Base-by-base conservation (phyloP, 2,888 invertebrate genomes). In the Parnassius orleans region DNA sequence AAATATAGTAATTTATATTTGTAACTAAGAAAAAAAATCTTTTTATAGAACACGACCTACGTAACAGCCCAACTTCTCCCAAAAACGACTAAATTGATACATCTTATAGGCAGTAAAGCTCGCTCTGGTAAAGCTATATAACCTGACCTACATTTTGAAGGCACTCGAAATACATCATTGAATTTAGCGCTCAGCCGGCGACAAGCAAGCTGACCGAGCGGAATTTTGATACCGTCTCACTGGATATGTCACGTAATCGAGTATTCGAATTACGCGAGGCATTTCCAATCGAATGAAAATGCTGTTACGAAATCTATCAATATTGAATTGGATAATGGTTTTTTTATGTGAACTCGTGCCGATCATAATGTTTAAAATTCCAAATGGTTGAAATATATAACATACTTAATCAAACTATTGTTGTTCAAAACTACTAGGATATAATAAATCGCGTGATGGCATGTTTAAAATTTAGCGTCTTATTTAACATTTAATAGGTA, bases 101-200 rank as follows among this genome's bases (percentile, higher is more conserved):
- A 52, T 52, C 33, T 33, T 33, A 33, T 3, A 33, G 33, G 33
- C 33, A 33, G 33, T 33, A 33, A 33, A 33, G 33, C 7, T 5
- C 42, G 51, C 46, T 60, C 42, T 46, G 3, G 42, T 48, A 48
- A 53, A 47, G 47, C 15, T 54, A 50, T 42, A 50, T 48, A 60
- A 12, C 41, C 61, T 61, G 61, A 57, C 61, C 61, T 61, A 61
- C 9, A 57, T 61, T 48, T 53, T 11, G 47, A 53, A 43, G 53
- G 48, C 53, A 47, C 61, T 61, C 11, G 48, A 53, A 48, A 57
- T 57, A 53, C 24, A 53, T 56, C 47, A 57, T 57, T 33, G 52
- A 56, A 61, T 51, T 44, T 14, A 46, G 46, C 55, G 50, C 44
- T n/a, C 41, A 10, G 19, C 10, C 51, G 46, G 24, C 53, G 43